Percentiles rank a stretch among this genome's conserved stretches.
phyloP scores from a whole-genome alignment of 2,113 vertebrate species.

The Dipodomys spectabilis region DNA sequence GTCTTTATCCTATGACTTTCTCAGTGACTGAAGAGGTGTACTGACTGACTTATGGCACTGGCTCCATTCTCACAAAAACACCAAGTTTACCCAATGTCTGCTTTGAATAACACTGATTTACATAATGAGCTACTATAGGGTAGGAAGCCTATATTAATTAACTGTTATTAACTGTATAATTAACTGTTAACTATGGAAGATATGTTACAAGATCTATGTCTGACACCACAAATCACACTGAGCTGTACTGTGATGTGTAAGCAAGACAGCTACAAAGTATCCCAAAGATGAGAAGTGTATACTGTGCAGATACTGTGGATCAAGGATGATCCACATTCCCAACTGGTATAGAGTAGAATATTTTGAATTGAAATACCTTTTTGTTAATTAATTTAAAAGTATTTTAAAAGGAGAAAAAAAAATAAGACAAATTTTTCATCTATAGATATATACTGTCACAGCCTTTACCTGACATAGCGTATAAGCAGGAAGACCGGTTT shows the following conservation, averaged over 20 bases:
- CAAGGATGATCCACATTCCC: not conserved
- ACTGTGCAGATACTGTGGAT: not conserved
- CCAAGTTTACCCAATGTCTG: not conserved
- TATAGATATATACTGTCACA: not conserved
- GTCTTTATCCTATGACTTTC: not conserved
- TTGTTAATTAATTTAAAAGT: too few species aligned
- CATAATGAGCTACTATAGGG: not conserved
- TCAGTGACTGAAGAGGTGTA: not conserved
- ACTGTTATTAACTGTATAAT: not conserved
- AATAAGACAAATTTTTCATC: not conserved
- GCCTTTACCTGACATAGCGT: conserved; percentile 90
- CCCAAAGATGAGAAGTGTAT: not conserved
- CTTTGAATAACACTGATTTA: not conserved
- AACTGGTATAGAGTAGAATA: too few species aligned
- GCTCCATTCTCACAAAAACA: not conserved
- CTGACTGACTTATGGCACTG: not conserved
- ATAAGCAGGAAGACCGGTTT: conserved; percentile 87
- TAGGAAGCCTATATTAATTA: not conserved
- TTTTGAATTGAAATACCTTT: too few species aligned
- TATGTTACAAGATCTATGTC: not conserved
- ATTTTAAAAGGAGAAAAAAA: too few species aligned
- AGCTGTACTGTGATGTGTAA: not conserved
- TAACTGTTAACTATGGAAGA: not conserved
- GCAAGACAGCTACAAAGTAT: not conserved
- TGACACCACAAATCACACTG: too few species aligned